Evolutionary conservation across 1,140 invertebrate genomes (phyloP), one percentile per base, ranked within the genome.

Genomic region (Cephus cinctus): DNA sequence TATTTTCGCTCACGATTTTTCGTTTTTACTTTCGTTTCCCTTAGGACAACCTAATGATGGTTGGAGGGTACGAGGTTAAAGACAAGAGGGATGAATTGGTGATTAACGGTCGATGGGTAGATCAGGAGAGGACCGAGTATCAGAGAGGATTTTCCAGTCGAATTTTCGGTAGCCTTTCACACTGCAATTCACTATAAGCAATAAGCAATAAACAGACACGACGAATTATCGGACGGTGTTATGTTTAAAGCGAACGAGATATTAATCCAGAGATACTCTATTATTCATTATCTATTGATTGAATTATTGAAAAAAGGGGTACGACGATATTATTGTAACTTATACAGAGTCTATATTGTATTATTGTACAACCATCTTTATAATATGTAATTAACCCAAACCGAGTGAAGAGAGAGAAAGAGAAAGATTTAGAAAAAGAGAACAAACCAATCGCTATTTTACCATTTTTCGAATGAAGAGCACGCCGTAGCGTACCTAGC

Each of bases 281-380:
- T 62, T 56, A 59, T 63, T 61, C 47, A 63, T 54, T 58, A 52
- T 54, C 43, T 55, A 53, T 39, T 45, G 38, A 43, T 54, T 52
- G 43, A 35, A 53, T 52, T 50, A 57, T 55, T 49, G 32, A 19
- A 38, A 36, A 32, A 50, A 54, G 52, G 52, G 19, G 54, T 25
- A 54, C 48, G 56, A 52, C 40, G 51, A 69, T 59, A 69, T 70
- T 72, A 75, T 71, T 72, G 61, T 68, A 73, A 70, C 57, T 73
- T 71, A 70, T 63, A 64, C 67, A 73, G 61, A 73, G 69, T 75
- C 57, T 70, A 69, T 71, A 71, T 65, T 65, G 59, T 67, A 71
- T 65, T 61, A 68, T 63, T 67, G 56, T 68, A 68, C 60, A 60
- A 69, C 56, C 50, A 69, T 64, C 60, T 65, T 71, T 66, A 59